Conservation (phyloP, 2,113 vertebrate species). For the Microtus montanus region DNA sequence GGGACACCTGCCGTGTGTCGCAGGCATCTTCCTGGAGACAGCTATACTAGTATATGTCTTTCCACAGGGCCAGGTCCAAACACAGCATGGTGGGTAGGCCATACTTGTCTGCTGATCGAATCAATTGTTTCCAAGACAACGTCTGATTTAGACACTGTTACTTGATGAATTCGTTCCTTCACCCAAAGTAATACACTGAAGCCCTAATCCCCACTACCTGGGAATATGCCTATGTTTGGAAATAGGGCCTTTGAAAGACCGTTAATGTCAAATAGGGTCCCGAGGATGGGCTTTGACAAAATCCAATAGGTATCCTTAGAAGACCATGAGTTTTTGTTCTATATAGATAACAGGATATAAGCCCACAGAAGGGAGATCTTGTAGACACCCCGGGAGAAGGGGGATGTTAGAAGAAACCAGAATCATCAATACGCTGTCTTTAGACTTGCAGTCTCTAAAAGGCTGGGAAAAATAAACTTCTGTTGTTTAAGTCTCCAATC, state of each 20-base stretch:
- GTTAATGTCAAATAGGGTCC: not conserved
- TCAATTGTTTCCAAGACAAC: not conserved
- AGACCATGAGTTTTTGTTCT: not conserved
- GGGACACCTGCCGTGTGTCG: not conserved
- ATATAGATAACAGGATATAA: not conserved
- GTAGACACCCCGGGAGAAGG: not conserved
- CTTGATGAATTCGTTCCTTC: not conserved
- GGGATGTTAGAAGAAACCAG: not conserved
- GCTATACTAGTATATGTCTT: not conserved
- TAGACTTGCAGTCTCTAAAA: not conserved
- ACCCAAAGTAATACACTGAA: not conserved
- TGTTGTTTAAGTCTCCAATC: not conserved
- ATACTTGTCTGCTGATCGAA: not conserved
- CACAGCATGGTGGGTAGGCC: not conserved
- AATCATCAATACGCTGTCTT: not conserved
- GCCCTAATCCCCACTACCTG: not conserved
- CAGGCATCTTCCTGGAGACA: not conserved
- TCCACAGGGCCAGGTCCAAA: not conserved
- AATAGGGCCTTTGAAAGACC: not conserved
- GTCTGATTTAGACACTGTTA: not conserved
- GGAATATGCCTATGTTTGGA: not conserved
- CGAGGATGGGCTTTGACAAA: not conserved
- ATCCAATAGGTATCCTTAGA: not conserved
- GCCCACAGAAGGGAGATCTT: not conserved
- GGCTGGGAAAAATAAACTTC: not conserved